Conservation (phyloP, 1,140 invertebrate species). For the Trichonephila clavata region DNA sequence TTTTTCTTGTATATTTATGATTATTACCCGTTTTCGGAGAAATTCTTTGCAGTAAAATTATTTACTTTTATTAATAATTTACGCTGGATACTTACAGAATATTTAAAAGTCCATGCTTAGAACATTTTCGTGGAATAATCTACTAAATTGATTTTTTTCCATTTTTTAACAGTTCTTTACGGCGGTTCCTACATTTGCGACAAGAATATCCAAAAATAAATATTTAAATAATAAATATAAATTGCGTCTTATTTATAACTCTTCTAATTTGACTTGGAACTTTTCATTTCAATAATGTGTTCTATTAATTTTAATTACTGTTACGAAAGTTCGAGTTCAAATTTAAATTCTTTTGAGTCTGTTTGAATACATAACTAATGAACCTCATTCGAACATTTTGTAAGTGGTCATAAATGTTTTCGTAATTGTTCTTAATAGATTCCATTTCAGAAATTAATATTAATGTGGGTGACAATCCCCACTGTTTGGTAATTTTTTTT, state of each 20-base stretch:
- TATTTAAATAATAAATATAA: neutral
- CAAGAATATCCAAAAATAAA: neutral
- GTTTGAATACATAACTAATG: neutral
- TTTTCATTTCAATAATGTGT: neutral
- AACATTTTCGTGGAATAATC: neutral
- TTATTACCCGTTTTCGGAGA: too few relatives aligned
- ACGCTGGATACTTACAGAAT: neutral
- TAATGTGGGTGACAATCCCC: neutral
- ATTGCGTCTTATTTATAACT: neutral
- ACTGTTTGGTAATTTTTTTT: too few relatives aligned
- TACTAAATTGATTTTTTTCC: neutral
- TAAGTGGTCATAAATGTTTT: neutral
- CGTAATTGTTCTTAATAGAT: neutral
- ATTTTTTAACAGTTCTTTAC: neutral
- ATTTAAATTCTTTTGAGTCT: neutral
- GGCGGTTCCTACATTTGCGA: neutral
- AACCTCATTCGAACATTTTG: neutral
- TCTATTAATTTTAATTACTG: neutral
- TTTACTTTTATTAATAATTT: too few relatives aligned
- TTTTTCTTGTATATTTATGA: too few relatives aligned
- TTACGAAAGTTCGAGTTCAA: neutral
- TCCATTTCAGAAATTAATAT: neutral
- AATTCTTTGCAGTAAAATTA: too few relatives aligned
- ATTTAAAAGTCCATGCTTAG: neutral
- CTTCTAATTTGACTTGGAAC: neutral